Conservation (phyloP, 2,113 vertebrate species). For the Carollia perspicillata region DNA sequence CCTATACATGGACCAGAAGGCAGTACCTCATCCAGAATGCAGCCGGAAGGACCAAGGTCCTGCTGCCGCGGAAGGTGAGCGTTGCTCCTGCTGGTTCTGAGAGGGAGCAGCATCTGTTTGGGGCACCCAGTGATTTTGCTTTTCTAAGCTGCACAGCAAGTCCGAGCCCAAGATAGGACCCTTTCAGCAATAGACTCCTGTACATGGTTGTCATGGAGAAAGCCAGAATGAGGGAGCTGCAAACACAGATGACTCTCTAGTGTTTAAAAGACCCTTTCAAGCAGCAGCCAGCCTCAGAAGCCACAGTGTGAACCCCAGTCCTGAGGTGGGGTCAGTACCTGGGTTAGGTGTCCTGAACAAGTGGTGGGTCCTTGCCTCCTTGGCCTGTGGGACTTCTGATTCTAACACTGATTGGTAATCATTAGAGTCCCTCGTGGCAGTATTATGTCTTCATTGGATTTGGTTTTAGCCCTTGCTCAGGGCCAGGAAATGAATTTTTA, state of each 20-base stretch:
- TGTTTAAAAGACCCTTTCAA: background rate
- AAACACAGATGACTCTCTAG: background rate
- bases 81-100: background rate
- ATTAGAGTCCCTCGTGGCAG: background rate
- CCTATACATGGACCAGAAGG: background rate
- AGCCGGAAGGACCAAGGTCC: background rate
- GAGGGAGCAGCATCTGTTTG: background rate
- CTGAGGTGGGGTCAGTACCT: background rate
- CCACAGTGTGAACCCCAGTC: rapidly evolving
- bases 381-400: background rate
- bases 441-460: background rate
- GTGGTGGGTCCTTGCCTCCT: background rate
- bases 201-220: background rate
- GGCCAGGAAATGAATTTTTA: background rate
- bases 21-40: background rate
- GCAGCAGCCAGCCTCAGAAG: background rate
- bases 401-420: background rate
- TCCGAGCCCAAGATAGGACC: background rate
- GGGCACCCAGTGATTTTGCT: background rate
- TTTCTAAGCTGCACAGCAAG: background rate
- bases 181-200: background rate
- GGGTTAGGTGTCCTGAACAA: background rate
- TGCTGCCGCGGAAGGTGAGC: background rate
- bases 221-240: background rate
- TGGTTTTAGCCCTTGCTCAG: background rate